Conservation (phyloP, 2,113 vertebrate genomes). For the Macaca fascicularis region DNA sequence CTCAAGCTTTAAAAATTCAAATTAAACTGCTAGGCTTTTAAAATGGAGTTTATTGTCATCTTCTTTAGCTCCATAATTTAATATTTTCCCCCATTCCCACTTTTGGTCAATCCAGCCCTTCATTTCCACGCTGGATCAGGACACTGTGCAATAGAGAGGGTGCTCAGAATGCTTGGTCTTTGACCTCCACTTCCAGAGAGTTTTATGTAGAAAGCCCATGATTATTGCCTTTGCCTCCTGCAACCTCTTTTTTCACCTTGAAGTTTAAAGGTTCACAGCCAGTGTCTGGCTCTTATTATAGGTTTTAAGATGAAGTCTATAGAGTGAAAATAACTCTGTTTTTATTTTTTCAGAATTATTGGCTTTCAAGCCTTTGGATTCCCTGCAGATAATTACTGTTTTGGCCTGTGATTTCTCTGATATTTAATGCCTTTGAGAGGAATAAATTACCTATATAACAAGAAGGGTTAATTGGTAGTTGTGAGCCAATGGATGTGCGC, state of each 20-base stretch:
- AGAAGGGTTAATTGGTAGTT: slow-evolving; percentile 85
- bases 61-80: slow-evolving; percentile 74
- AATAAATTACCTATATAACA: slow-evolving; percentile 86
- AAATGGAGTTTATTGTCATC: slow-evolving; percentile 35
- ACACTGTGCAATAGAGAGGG: slow-evolving; percentile 79
- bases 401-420: slow-evolving; percentile 82
- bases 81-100: slow-evolving; percentile 77
- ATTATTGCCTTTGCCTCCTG: slow-evolving; percentile 86
- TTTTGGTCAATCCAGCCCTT: slow-evolving; percentile 81
- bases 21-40: slow-evolving; percentile 51
- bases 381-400: slow-evolving; percentile 85
- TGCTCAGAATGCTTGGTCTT: slow-evolving; percentile 82
- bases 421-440: slow-evolving; percentile 83
- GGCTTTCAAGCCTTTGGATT: slow-evolving; percentile 84
- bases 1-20: slow-evolving; percentile 66
- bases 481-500: slow-evolving; percentile 72
- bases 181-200: slow-evolving; percentile 85
- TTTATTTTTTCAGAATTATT: slow-evolving; percentile 87
- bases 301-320: slow-evolving; percentile 84
- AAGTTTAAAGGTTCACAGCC: slow-evolving; percentile 86
- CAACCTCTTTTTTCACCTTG: slow-evolving; percentile 83
- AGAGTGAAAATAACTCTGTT: slow-evolving; percentile 85
- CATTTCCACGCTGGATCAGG: slow-evolving; percentile 83
- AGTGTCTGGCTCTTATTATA: slow-evolving; percentile 86
- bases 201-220: slow-evolving; percentile 88